Evolutionary conservation across 2,797 vertebrate species (phyloP), one percentile per base, ranked within the genome.

Genomic region (Lepilemur ruficaudatus): DNA sequence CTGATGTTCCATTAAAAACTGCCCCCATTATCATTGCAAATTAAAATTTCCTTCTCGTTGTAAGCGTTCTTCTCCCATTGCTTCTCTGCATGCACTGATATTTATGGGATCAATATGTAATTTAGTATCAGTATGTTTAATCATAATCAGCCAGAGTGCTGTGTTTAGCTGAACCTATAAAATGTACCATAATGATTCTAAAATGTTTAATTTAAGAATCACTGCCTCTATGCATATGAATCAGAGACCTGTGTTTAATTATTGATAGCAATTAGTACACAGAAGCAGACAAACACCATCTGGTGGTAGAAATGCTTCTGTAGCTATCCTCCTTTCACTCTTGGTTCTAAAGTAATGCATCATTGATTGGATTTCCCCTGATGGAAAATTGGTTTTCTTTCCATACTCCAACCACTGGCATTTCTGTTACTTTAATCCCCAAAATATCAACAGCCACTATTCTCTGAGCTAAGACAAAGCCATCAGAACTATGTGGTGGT

Each of bases 171-270:
- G 97, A 98, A 98, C 93, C 75, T 97, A 97, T 98, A 98, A 99
- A 99, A 98, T 98, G 94, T 96, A 96, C 95, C 94, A 80, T 98
- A 98, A 98, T 98, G 97, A 98, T 97, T 98, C 97, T 97, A 98
- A 98, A 98, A 98, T 98, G 98, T 98, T 98, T 99, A 98, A 98
- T 98, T 98, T 98, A 98, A 98, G 97, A 98, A 98, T 98, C 97
- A 96, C 87, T 97, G 98, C 97, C 69, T 98, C 96, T 96, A n/a
- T 98, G 98, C 97, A 95, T 98, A 98, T 98, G 98, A 99, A 98
- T 98, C 98, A 98, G 98, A 98, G 97, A 97, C 97, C 98, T 98
- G 87, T 98, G 97, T 98, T 99, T 98, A 99, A 98, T 98, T 98
- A 98, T 98, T 99, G 98, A 98, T 98, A 98, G 97, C 97, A 98